These are phyloP conservation scores for Enteromius radiatus DNA, from an alignment of 2,797 vertebrate genomes.

Conservation along the genomic window DNA sequence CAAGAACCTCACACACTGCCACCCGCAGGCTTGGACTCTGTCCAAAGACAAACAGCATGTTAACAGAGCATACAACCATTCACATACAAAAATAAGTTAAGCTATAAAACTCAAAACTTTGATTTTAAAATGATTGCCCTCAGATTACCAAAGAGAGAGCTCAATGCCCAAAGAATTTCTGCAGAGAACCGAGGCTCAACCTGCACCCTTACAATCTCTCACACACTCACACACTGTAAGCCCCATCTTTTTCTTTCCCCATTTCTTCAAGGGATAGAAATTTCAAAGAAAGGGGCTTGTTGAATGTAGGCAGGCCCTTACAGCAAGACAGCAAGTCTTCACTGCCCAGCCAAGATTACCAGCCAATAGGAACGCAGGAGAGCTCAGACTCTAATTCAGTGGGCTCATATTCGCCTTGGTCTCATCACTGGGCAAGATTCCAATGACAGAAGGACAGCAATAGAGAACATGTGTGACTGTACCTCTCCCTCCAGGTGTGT, in stretches of 20 bases:
- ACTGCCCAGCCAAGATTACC: conserved; percentile 89
- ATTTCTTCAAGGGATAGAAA: conserved; percentile 54
- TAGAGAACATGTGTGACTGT: conserved; percentile 15
- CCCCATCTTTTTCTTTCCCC: conserved; percentile 30
- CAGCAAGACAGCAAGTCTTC: conserved; percentile 81
- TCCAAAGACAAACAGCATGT: conserved; percentile 15
- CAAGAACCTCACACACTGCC: conserved; percentile 88
- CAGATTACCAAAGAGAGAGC: conserved; percentile 55
- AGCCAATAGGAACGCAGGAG: conserved; percentile 73
- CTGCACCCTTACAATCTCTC: conserved; percentile 51
- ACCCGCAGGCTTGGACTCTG: conserved; percentile 91
- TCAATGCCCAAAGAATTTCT: conserved; percentile 66
- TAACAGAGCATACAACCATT: background rate
- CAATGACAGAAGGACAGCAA: background rate
- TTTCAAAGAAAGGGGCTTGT: conserved; percentile 49
- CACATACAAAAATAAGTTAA: background rate
- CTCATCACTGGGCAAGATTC: conserved; percentile 80
- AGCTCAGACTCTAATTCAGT: conserved; percentile 67
- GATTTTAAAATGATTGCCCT: conserved; percentile 25
- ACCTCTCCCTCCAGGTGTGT: conserved; percentile 94
- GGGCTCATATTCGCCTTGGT: conserved; percentile 85
- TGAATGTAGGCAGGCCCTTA: conserved; percentile 88
- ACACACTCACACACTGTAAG: conserved; percentile 56
- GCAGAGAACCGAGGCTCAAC: conserved; percentile 54
- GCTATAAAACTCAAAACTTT: background rate